Base-by-base conservation (phyloP, 2,797 vertebrate species). In the Oreortyx pictus region DNA sequence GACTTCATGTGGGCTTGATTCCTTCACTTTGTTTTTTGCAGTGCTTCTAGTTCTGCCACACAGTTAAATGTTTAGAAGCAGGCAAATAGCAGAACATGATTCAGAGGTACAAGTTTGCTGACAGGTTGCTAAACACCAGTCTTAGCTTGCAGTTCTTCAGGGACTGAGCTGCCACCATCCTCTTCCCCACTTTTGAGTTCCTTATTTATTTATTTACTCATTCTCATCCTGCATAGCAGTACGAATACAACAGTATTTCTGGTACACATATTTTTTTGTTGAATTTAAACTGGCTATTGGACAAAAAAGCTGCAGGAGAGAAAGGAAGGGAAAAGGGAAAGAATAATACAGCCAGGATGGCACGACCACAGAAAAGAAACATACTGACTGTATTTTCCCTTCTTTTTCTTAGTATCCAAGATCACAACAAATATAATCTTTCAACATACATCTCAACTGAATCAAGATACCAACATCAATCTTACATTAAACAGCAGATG, bases 41-140 rank as follows among this genome's bases (percentile, higher is more conserved):
- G 41, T 22, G 29, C 19, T 81, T 8, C 29, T 37, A 78, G 47
- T 52, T 81, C 33, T 22, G 57, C 57, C 33, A 74, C 18, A 31
- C 16, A 49, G 43, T 24, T 86, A 4, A 7, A 39, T 46, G 27
- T 31, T 14, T 31, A 49, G 73, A 74, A 49, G 1, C 65, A 62
- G 0, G 0, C 44, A 61, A 61, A 35, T 1, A 60, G 67, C 67
- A 88, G 57, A 0, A 31, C 22, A 12, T 14, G 24, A 43, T 57
- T n/a, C 74, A 22, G 4, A 59, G 22, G 47, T 15, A 66, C 27
- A 52, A n/a, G n/a, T 54, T n/a, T 54, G 74, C 60, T 24, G 17
- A 31, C 13, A 0, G 0, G 29, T 14, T 64, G 80, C 31, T 35
- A 73, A 31, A 57, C 0, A 0, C 25, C 68, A 80, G 46, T 41